Conservation (phyloP, 2,113 vertebrate species). For the Gracilinanus agilis region DNA sequence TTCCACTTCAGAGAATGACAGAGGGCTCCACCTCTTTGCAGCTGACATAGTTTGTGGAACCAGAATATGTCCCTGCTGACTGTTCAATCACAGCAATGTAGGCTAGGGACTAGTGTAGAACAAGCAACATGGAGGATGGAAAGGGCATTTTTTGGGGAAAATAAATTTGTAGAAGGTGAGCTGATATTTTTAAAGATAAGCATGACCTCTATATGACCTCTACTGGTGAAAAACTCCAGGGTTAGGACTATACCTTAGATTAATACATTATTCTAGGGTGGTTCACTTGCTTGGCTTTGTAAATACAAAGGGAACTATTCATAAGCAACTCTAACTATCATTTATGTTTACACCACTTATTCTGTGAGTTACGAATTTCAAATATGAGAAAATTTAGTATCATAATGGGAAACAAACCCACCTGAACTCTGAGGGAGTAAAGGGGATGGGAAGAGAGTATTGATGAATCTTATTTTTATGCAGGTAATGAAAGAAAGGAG, state of each 20-base stretch:
- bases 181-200: constrained; percentile 48
- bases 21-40: constrained; percentile 8
- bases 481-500: neutral
- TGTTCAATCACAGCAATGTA: neutral
- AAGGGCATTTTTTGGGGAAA: neutral
- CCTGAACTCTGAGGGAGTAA: neutral
- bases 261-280: neutral
- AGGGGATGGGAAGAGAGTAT: neutral
- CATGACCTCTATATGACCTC: constrained; percentile 36
- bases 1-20: neutral
- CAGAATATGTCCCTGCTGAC: constrained; percentile 30
- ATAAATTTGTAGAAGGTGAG: constrained; percentile 24
- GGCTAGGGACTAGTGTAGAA: constrained; percentile 11
- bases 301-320: neutral
- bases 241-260: neutral
- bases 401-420: neutral
- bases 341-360: neutral
- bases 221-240: constrained; percentile 17
- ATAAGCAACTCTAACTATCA: neutral
- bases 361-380: too few relatives aligned
- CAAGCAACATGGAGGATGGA: constrained; percentile 35
- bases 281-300: neutral
- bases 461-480: neutral
- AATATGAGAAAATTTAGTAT: neutral
- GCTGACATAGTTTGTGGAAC: constrained; percentile 17